Percentiles rank a stretch among this genome's conserved stretches.
These are phyloP conservation scores for Carcharodon carcharias DNA, from an alignment of 2,797 vertebrate species.

Conservation along the genomic window DNA sequence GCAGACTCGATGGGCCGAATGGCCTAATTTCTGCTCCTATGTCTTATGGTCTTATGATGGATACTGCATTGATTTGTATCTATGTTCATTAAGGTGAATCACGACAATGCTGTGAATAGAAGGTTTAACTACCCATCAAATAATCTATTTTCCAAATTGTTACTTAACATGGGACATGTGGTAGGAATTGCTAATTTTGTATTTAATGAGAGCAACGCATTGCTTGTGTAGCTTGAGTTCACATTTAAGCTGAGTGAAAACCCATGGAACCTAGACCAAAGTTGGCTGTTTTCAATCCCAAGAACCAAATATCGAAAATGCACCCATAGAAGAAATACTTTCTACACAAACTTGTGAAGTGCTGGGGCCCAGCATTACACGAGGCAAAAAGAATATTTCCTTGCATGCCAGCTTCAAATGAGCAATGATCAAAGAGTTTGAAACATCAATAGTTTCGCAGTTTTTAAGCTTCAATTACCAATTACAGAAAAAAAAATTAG, in stretches of 20 bases:
- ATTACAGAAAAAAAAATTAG: background rate
- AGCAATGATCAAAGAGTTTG: background rate
- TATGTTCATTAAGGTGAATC: background rate
- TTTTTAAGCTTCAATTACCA: background rate
- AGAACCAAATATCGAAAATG: background rate
- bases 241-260: background rate
- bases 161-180: background rate
- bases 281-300: too few species aligned
- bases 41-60: background rate
- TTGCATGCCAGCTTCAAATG: background rate
- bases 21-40: too few species aligned
- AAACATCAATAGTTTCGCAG: background rate
- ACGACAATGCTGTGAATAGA: background rate
- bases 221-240: background rate
- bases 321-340: background rate
- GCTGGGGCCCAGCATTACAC: background rate
- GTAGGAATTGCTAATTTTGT: background rate
- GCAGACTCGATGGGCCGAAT: too few species aligned
- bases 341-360: background rate
- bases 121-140: background rate
- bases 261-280: background rate
- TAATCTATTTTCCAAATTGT: background rate
- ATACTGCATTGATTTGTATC: too few species aligned
- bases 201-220: background rate
- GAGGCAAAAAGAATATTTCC: background rate